These are phyloP conservation scores for Yasuhikotakia modesta DNA, from an alignment of 2,797 vertebrate species.

Conservation along the genomic window DNA sequence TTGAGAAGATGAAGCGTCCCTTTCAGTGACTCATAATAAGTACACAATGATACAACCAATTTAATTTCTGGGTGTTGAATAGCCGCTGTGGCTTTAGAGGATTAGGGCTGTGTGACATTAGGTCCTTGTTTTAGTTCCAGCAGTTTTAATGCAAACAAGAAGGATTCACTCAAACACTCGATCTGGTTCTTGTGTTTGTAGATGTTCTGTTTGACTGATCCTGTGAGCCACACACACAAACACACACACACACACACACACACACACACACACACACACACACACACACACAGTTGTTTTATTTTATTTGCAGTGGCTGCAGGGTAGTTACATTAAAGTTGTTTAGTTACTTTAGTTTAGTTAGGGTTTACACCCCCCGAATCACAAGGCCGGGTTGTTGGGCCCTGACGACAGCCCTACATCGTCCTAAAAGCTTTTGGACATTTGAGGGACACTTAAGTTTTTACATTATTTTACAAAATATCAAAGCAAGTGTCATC, in stretches of 20 bases:
- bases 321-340: background rate
- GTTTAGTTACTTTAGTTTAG: background rate
- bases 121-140: constrained; percentile 46
- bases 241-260: too few relatives aligned
- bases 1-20: constrained; percentile 11
- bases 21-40: constrained; percentile 42
- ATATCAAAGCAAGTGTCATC: too few relatives aligned
- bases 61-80: constrained; percentile 47
- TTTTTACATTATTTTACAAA: too few relatives aligned
- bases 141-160: constrained; percentile 41
- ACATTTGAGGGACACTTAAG: too few relatives aligned
- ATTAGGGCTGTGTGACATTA: constrained; percentile 38
- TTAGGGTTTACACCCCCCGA: background rate
- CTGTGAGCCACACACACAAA: background rate
- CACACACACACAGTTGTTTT: too few relatives aligned
- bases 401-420: too few relatives aligned
- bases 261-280: too few relatives aligned
- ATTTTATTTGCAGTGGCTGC: background rate
- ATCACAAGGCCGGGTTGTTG: background rate
- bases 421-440: background rate
- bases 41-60: constrained; percentile 5
- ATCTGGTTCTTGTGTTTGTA: background rate
- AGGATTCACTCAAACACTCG: background rate
- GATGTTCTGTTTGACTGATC: background rate
- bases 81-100: constrained; percentile 14